These are phyloP conservation scores for Idaea straminata DNA, from an alignment of 2,888 invertebrate genomes.

Conservation along the genomic window DNA sequence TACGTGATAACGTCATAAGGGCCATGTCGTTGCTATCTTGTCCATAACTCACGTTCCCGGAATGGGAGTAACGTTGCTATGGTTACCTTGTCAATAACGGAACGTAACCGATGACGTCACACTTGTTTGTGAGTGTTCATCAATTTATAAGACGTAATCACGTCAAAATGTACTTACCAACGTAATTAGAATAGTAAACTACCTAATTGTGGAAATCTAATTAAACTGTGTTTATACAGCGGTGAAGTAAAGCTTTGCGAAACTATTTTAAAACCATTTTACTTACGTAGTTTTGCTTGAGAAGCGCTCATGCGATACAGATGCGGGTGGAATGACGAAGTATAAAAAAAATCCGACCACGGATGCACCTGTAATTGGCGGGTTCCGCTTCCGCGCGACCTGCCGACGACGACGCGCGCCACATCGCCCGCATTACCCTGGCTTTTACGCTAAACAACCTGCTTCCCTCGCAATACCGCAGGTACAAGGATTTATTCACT, in stretches of 20 bases:
- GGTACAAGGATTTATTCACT: not conserved
- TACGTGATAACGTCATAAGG: too few species aligned
- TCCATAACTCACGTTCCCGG: too few species aligned
- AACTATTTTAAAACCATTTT: not conserved
- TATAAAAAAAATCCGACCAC: constrained; percentile 39
- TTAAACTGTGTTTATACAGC: not conserved
- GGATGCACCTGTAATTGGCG: constrained; percentile 54
- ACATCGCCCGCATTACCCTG: constrained; percentile 24
- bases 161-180: too few species aligned
- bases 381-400: constrained; percentile 40
- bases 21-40: too few species aligned
- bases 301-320: constrained; percentile 5
- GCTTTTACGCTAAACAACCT: constrained; percentile 19
- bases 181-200: too few species aligned
- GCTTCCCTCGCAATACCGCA: constrained; percentile 23
- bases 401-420: constrained; percentile 25
- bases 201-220: not conserved
- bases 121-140: too few species aligned
- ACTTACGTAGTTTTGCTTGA: not conserved
- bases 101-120: too few species aligned
- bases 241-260: not conserved
- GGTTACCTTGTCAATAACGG: too few species aligned
- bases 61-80: too few species aligned
- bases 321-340: constrained; percentile 16
- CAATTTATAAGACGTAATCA: too few species aligned